Evolutionary conservation across 2,888 invertebrate species (phyloP).

Genomic region (Epirrhoe alternata): DNA sequence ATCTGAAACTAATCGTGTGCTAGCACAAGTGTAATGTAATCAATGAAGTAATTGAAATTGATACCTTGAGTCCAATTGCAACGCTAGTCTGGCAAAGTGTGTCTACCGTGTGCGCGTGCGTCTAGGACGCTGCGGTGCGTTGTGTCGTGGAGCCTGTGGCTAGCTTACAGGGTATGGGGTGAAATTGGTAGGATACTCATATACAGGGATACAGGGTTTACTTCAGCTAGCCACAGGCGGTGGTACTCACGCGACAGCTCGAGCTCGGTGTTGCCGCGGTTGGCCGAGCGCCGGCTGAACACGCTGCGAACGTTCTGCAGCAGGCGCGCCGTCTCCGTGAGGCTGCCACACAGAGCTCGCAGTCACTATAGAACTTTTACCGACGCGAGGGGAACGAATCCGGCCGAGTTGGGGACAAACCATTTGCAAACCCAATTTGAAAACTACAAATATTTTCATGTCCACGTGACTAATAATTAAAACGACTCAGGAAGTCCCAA

Average conservation of each 20-base stretch:
- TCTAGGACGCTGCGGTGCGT: constrained; percentile 59
- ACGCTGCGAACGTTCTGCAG: constrained; percentile 97
- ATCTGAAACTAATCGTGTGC: constrained; percentile 46
- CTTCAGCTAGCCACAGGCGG: constrained; percentile 2
- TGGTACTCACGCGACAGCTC: constrained; percentile 96
- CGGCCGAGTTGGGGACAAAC: constrained; percentile 30
- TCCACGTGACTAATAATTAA: no score
- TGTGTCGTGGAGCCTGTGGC: constrained; percentile 28
- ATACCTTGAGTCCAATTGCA: constrained; percentile 40
- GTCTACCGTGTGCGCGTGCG: constrained; percentile 49
- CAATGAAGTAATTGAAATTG: constrained; percentile 31
- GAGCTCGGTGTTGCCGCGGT: constrained; percentile 93
- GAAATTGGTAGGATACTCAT: background rate
- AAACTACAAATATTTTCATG: background rate
- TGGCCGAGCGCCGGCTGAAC: constrained; percentile 91
- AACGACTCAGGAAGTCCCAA: constrained; percentile 15
- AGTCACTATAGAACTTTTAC: constrained; percentile 68
- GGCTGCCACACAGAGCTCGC: constrained; percentile 87
- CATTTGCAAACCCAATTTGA: background rate
- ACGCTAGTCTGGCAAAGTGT: constrained; percentile 38
- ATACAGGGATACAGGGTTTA: background rate
- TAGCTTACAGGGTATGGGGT: background rate
- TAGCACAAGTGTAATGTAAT: constrained; percentile 34
- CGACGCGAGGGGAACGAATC: constrained; percentile 26
- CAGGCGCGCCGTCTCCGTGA: constrained; percentile 98